These are phyloP conservation scores for Clarias gariepinus DNA, from an alignment of 2,113 vertebrate species.

Conservation along the genomic window DNA sequence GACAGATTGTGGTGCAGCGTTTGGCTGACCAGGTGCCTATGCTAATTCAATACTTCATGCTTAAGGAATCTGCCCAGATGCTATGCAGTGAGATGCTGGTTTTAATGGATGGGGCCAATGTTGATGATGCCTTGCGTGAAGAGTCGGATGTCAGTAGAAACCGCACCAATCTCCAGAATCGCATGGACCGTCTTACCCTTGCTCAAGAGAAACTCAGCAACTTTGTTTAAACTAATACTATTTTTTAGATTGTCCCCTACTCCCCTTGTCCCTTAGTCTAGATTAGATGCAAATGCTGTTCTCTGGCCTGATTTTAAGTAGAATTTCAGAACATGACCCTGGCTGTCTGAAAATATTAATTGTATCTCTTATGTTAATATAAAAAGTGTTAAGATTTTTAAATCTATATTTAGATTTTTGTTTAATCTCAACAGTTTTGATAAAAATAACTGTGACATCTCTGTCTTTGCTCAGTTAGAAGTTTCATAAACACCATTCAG, in stretches of 20 bases:
- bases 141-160: slow-evolving; percentile 33
- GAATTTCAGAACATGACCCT: too few species aligned
- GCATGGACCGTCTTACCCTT: slow-evolving; percentile 25
- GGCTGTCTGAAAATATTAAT: too few species aligned
- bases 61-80: slow-evolving; percentile 46
- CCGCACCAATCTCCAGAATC: slow-evolving; percentile 37
- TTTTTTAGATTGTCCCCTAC: too few species aligned
- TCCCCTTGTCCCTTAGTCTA: too few species aligned
- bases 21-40: slow-evolving; percentile 57
- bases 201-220: slow-evolving; percentile 43
- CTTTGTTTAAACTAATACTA: slow-evolving; percentile 58
- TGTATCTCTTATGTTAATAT: too few species aligned
- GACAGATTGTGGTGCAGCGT: slow-evolving; percentile 53
- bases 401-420: too few species aligned
- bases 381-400: too few species aligned
- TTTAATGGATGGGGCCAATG: slow-evolving; percentile 42
- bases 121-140: slow-evolving; percentile 47
- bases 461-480: too few species aligned
- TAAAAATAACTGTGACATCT: too few species aligned
- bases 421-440: too few species aligned
- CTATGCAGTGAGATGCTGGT: slow-evolving; percentile 47
- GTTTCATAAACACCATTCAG: slow-evolving; percentile 14
- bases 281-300: too few species aligned
- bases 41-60: slow-evolving; percentile 52
- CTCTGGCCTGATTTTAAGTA: too few species aligned